A percentile compares a stretch with the other conserved stretches of the same genome.
phyloP scores from a whole-genome alignment of 2,797 vertebrate species.

The Coreius guichenoti region DNA sequence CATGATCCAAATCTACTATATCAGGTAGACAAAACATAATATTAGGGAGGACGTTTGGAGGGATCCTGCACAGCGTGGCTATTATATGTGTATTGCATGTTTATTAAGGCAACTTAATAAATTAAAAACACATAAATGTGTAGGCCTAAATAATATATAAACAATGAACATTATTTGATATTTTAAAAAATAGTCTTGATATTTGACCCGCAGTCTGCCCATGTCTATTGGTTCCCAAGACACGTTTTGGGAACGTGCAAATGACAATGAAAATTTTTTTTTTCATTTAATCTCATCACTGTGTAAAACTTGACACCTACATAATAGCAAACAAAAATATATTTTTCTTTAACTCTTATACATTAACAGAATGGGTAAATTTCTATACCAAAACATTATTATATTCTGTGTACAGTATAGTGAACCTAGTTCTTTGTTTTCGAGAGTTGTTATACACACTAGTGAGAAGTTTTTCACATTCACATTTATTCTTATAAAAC shows the following conservation, averaged over 20 bases:
- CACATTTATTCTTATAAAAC: not conserved
- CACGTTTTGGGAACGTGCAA: too few relatives aligned
- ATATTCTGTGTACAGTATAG: not conserved
- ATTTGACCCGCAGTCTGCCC: not conserved
- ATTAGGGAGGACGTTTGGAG: too few relatives aligned
- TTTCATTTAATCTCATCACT: not conserved
- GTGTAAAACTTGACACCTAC: not conserved
- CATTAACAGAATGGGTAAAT: not conserved
- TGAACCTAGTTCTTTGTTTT: not conserved
- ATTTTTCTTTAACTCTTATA: not conserved
- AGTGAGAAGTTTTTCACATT: not conserved
- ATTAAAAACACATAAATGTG: too few relatives aligned
- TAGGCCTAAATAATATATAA: too few relatives aligned
- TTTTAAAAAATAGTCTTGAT: too few relatives aligned
- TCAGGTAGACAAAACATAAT: too few relatives aligned
- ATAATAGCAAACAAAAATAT: not conserved
- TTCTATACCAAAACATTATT: not conserved
- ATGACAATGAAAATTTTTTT: not conserved
- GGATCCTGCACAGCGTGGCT: too few relatives aligned
- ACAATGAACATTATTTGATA: too few relatives aligned
- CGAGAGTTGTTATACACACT: not conserved
- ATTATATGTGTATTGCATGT: too few relatives aligned
- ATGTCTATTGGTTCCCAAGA: not conserved
- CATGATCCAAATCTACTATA: too few relatives aligned
- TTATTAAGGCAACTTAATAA: too few relatives aligned